These are phyloP conservation scores for Chiloscyllium plagiosum DNA, from an alignment of 2,113 vertebrate genomes.

Conservation along the genomic window DNA sequence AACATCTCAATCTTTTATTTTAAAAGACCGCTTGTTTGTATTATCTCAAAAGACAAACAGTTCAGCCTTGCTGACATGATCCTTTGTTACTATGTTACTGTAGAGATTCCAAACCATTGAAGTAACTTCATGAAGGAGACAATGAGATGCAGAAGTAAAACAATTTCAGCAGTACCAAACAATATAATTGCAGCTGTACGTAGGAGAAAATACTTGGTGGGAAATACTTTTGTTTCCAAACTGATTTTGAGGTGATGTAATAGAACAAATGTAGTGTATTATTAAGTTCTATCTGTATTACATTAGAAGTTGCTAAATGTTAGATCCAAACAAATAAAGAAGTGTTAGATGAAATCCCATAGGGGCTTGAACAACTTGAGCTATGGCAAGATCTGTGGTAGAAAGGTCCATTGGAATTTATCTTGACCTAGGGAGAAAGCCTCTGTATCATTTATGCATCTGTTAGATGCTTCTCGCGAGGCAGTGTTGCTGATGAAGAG, in stretches of 20 bases:
- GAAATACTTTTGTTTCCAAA: constrained; percentile 48
- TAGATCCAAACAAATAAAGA: not conserved
- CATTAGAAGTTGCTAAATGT: not conserved
- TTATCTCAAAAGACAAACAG: constrained; percentile 46
- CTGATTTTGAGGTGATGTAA: not conserved
- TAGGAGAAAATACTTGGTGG: constrained; percentile 61
- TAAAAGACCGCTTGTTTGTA: constrained; percentile 42
- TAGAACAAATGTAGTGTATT: not conserved
- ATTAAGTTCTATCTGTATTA: not conserved
- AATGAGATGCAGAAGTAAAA: constrained; percentile 86
- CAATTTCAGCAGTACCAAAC: constrained; percentile 74
- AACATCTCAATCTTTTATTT: not conserved
- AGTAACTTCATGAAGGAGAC: constrained; percentile 80
- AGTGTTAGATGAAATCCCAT: no score
- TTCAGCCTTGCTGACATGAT: constrained; percentile 51
- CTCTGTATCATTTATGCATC: no score
- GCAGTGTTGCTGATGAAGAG: no score
- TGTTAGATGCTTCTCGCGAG: no score
- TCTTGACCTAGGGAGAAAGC: no score
- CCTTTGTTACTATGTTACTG: constrained; percentile 76
- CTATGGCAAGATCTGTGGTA: no score
- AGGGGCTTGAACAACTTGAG: no score
- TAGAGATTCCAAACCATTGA: constrained; percentile 82
- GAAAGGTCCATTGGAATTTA: no score
- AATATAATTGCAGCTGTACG: constrained; percentile 47